Percentiles rank a stretch among this genome's conserved stretches.
phyloP scores from a whole-genome alignment of 37 sponge, comb jelly and placozoan genomes.

The Ephydatia muelleri region DNA sequence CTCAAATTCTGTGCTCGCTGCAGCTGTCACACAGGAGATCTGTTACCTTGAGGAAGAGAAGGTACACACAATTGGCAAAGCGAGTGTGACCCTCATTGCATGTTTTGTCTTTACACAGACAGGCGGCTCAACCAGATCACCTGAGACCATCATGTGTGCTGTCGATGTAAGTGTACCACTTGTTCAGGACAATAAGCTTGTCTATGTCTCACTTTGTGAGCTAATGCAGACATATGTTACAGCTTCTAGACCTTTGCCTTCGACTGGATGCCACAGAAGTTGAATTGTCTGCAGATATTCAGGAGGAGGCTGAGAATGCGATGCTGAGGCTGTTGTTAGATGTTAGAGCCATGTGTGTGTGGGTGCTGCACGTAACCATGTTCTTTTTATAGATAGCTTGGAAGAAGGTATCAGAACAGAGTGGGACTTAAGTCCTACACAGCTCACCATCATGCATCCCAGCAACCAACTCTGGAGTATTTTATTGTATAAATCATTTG shows the following conservation, averaged over 20 bases:
- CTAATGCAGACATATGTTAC: neutral
- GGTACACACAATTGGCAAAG: neutral
- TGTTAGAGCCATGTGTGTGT: constrained; percentile 17
- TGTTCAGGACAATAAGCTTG: too few species aligned
- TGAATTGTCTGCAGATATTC: neutral
- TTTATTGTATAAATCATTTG: neutral
- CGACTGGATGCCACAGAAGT: constrained; percentile 48
- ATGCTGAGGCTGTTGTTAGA: constrained; percentile 14
- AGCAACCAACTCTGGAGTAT: neutral
- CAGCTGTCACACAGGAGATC: neutral
- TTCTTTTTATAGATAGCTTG: constrained; percentile 44
- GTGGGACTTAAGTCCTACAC: neutral
- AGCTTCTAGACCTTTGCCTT: constrained; percentile 49
- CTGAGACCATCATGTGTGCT: constrained; percentile 20
- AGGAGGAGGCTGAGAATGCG: constrained; percentile 23
- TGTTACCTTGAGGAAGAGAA: neutral
- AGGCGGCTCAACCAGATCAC: neutral
- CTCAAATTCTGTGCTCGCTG: neutral
- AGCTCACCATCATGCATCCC: too few species aligned
- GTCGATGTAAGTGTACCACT: constrained; percentile 39
- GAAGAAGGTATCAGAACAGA: constrained; percentile 40
- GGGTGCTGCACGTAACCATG: neutral
- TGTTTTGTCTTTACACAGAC: neutral
- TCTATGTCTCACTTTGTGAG: neutral
- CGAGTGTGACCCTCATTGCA: neutral